Evolutionary conservation across 64 coral and sea anemone genomes (phyloP), one percentile per base, ranked within the genome.

Genomic region (Catalaphyllia jardinei): DNA sequence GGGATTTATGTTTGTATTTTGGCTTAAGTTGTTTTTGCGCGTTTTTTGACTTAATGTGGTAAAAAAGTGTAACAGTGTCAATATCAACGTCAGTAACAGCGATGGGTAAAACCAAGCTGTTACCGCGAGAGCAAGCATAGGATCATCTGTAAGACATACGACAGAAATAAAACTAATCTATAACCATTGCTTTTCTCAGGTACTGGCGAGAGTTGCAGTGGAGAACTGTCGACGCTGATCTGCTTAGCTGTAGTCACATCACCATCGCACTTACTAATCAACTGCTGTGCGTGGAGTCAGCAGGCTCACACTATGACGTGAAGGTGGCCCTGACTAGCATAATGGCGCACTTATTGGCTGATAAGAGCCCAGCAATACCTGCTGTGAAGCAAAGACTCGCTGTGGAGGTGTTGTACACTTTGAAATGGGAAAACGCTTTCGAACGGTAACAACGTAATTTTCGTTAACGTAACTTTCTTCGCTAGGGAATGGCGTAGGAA

Each of bases 351-450:
- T 39, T 95, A 51, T 67, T 95, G 65, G 87, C 93, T 42, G 94
- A 99, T 49, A 60, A 81, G 30, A 39, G 96, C 7, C 79, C 54
- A 27, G 28, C 80, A 27, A 52, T 30, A 33, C 19, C 52, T 27
- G 42, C 6, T 22, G 64, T 77, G 25, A 27, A 64, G 9, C 67
- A 28, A 93, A 93, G 46, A n/a, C 64, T 88, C 39, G 78, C 86
- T 9, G 78, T 93, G 8, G 77, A 95, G 77, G 52, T 61, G 0
- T 35, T 99, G 9, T 93, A 86, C 57, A 80, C 97, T 14, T 74
- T 90, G 19, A 73, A 93, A 62, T 99, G 94, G 97, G 79, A 95
- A 63, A 86, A 50, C 42, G 91, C 97, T 7, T 86, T 99, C 83
- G 91, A 95, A 86, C 95, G 97, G 97, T 99, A 78, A 57, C 10